Base-by-base conservation (phyloP, 2,888 invertebrate genomes). In the Oscheius myriophilus region DNA sequence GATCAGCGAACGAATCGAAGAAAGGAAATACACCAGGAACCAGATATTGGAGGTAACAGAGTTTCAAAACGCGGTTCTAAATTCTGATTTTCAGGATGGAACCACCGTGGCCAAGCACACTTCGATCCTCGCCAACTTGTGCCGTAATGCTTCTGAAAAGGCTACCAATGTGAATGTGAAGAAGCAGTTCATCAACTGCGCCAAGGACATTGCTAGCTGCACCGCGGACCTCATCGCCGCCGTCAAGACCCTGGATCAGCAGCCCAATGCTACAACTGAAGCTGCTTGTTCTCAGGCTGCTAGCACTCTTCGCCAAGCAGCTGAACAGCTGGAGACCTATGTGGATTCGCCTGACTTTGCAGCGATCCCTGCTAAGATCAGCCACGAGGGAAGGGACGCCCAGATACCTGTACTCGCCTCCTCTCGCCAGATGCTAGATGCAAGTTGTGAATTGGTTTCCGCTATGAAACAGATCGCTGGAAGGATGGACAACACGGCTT, bases 61-160 rank as follows among this genome's bases (percentile, higher is more conserved):
- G 18, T 53, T 53, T 18, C 25, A 23, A n/a, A 12, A 21, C 25
- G 2, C 1, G 25, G 14, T 6, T 6, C 1, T 2, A 25, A 26
- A 33, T 53, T 25, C 16, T 53, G 26, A 53, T 54, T 7, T 54
- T 54, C 39, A 63, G 54, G 66, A 58, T n/a, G 66, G 43, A 25
- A 96, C 96, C 0, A 91, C 92, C 73, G 93, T 97, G 59, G 97
- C 97, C 16, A 95, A 95, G 87, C 95, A 97, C 89, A 96, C 97
- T 0, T 93, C 94, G 75, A 92, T 94, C 9, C 90, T 98, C 61
- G 97, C 97, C 88, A 96, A 95, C 87, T 93, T 95, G 46, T 97
- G 97, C 86, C 91, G 96, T 41, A 91, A 92, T 63, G 96, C 97
- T 0, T 95, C 95, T 41, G 92, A 93, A 75, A 93, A 93, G 86